These are phyloP conservation scores for Heliconius nattereri DNA, from an alignment of 1,140 invertebrate species.

Conservation along the genomic window DNA sequence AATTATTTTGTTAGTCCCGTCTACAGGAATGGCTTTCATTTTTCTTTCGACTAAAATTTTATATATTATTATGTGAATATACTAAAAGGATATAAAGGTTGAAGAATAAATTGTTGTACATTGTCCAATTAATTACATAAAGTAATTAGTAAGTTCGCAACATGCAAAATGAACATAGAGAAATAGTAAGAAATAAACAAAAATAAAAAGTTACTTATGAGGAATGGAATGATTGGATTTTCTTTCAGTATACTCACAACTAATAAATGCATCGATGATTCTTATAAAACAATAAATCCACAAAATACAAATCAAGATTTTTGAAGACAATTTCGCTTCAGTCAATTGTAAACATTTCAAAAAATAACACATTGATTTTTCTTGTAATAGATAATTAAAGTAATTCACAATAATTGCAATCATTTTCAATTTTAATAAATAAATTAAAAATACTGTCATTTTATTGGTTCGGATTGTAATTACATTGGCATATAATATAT, in stretches of 20 bases:
- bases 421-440: slow-evolving; percentile 65
- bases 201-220: slow-evolving; percentile 63
- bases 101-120: slow-evolving; percentile 58
- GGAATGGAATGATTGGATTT: slow-evolving; percentile 78
- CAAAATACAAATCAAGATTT: slow-evolving; percentile 60
- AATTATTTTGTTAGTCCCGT: slow-evolving; percentile 62
- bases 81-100: slow-evolving; percentile 66
- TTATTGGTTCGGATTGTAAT: slow-evolving; percentile 66
- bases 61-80: slow-evolving; percentile 69
- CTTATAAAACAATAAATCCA: slow-evolving; percentile 58
- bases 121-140: slow-evolving; percentile 56
- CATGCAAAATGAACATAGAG: slow-evolving; percentile 74
- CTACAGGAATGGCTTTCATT: slow-evolving; percentile 71
- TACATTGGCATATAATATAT: slow-evolving; percentile 37
- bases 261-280: slow-evolving; percentile 69
- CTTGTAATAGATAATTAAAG: slow-evolving; percentile 51
- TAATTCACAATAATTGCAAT: slow-evolving; percentile 68
- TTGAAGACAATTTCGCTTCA: slow-evolving; percentile 65
- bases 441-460: slow-evolving; percentile 77
- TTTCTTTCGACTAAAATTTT: slow-evolving; percentile 73
- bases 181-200: slow-evolving; percentile 64
- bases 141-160: slow-evolving; percentile 51
- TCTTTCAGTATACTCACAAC: slow-evolving; percentile 78
- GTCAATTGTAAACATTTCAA: slow-evolving; percentile 74
- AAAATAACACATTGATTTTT: slow-evolving; percentile 72